Base-by-base conservation (phyloP, 1,140 invertebrate genomes). In the Uloborus diversus region DNA sequence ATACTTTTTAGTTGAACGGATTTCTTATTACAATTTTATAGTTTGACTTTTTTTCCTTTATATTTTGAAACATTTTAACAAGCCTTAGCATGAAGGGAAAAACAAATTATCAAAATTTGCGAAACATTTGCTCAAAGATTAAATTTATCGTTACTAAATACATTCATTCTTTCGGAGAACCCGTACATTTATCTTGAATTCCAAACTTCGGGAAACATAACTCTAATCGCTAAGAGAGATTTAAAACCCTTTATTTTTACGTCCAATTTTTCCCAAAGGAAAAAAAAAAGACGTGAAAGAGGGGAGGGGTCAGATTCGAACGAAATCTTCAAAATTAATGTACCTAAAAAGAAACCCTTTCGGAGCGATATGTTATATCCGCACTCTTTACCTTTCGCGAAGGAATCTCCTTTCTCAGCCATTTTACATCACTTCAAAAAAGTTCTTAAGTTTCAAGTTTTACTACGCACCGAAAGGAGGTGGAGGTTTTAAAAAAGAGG, bases 351-450 rank as follows among this genome's bases (percentile, higher is more conserved):
- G 28, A 73, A 61, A 66, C 73, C 49, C 73, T 70, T 66, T 66
- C 37, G 28, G 62, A 32, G 66, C 49, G 62, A 37, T 66, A 78
- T 66, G 51, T 64, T 65, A 65, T 64, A 75, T 78, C 47, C 57
- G 37, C 61, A 65, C 61, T 56, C 73, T 78, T 42, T 64, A 61
- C 53, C 71, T 64, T 20, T 20, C 11, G 42, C 30, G 70, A 42
- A 30, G 35, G 71, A 66, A 65, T 65, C 59, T 33, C n/a, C 20
- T 65, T 66, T 66, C 73, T 73, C 35, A 33, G 49, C 73, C 61
- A 65, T 76, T 65, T 76, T 65, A 76, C 73, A 76, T 76, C 61
- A 65, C 62, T 78, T 66, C 73, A 78, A 78, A 65, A 76, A 78
- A 78, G 59, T 78, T 78, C 73, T 78, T 65, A 78, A 78, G 62